A percentile compares a stretch with the other conserved stretches of the same genome.
These are phyloP conservation scores for Myiagra hebetior DNA, from an alignment of 2,113 vertebrate species.

Conservation along the genomic window DNA sequence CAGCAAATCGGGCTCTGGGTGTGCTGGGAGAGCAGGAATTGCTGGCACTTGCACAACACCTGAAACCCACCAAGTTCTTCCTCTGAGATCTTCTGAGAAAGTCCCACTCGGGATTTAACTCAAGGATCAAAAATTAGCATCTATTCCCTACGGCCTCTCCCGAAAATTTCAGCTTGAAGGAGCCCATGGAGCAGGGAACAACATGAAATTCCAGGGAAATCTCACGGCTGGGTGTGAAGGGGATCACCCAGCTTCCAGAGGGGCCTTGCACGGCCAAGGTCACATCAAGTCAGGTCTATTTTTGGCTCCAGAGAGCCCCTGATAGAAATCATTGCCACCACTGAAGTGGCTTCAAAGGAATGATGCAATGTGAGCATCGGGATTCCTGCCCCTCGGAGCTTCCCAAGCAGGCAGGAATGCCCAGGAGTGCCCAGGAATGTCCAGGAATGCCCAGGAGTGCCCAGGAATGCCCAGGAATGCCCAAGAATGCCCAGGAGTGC, in stretches of 20 bases:
- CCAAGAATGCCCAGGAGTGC: too few relatives aligned
- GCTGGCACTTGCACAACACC: not conserved
- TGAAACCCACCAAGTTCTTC: not conserved
- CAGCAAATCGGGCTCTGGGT: not conserved
- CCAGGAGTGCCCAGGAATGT: not conserved
- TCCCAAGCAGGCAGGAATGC: not conserved
- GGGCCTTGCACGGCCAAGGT: not conserved
- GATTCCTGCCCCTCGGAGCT: not conserved
- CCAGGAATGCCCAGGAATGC: too few relatives aligned
- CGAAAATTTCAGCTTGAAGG: not conserved
- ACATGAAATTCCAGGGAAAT: not conserved
- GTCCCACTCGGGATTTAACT: not conserved
- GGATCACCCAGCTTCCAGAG: not conserved
- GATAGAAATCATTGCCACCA: not conserved
- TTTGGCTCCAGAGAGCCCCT: not conserved
- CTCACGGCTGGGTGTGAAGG: not conserved
- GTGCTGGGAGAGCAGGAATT: not conserved
- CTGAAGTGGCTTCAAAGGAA: conserved; percentile 12
- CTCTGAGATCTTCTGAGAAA: not conserved
- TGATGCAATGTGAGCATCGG: not conserved
- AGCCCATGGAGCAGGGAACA: not conserved
- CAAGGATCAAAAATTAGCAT: not conserved
- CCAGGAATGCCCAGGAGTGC: too few relatives aligned
- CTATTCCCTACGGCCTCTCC: not conserved
- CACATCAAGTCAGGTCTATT: not conserved